Evolutionary conservation across 2,797 vertebrate genomes (phyloP).

Genomic region (Euphonia xanthogaster): DNA sequence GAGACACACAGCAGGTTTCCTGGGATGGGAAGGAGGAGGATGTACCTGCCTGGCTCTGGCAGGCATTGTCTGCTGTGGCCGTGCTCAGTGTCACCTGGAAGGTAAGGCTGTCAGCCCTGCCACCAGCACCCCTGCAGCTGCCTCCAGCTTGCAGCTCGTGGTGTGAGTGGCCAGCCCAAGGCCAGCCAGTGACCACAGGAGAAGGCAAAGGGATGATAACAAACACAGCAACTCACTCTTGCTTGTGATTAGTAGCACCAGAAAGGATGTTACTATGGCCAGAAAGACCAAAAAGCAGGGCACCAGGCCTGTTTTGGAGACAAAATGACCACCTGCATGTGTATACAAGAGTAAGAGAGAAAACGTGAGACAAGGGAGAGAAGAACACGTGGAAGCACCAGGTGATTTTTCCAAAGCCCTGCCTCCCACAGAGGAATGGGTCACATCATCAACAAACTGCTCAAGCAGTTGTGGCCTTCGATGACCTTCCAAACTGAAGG

Average conservation of each 20-base stretch:
- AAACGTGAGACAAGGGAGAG: background rate
- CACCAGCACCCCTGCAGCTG: background rate
- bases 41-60: background rate
- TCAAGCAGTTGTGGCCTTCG: background rate
- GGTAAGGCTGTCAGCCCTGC: background rate
- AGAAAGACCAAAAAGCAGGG: background rate
- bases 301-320: background rate
- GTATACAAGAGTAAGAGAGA: background rate
- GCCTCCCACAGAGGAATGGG: background rate
- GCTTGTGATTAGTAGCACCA: background rate
- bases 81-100: accelerated
- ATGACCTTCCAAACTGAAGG: background rate
- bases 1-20: background rate
- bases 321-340: background rate
- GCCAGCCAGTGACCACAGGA: accelerated
- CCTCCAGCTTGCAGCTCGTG: background rate
- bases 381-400: background rate
- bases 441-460: background rate
- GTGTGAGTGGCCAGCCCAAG: background rate
- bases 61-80: background rate
- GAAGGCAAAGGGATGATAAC: background rate
- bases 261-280: background rate
- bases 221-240: background rate
- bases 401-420: background rate
- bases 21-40: background rate